phyloP scores from a whole-genome alignment of 2,113 vertebrate genomes.

The Tangachromis dhanisi region DNA sequence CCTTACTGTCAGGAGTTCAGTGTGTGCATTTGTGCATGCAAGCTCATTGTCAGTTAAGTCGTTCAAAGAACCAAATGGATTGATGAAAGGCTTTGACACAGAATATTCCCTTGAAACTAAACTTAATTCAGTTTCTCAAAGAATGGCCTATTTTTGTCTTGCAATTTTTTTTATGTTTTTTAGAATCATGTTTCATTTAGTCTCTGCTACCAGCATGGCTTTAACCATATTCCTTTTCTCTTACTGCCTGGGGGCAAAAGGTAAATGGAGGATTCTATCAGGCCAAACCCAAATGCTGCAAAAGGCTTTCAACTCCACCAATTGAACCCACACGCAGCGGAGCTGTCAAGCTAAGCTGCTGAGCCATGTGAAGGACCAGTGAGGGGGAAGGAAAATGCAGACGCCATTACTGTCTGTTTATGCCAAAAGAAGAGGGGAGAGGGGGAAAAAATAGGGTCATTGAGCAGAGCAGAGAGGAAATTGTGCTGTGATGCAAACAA shows the following conservation, averaged over 20 bases:
- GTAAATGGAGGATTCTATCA: slow-evolving; percentile 60
- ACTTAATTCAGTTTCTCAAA: not conserved
- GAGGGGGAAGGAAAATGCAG: slow-evolving; percentile 56
- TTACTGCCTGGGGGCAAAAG: slow-evolving; percentile 49
- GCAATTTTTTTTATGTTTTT: slow-evolving; percentile 23
- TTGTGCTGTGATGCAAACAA: slow-evolving; percentile 48
- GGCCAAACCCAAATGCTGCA: slow-evolving; percentile 43
- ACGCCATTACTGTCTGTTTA: slow-evolving; percentile 65
- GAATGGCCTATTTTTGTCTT: not conserved
- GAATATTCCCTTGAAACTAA: not conserved
- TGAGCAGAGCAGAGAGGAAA: slow-evolving; percentile 29
- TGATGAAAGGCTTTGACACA: not conserved
- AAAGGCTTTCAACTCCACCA: slow-evolving; percentile 66
- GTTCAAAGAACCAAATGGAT: not conserved
- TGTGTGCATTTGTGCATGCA: slow-evolving; percentile 16
- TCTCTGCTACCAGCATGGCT: slow-evolving; percentile 33
- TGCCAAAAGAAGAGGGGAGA: slow-evolving; percentile 30
- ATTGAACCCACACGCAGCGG: slow-evolving; percentile 51
- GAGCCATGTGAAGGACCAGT: slow-evolving; percentile 58
- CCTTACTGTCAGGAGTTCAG: not conserved
- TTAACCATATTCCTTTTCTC: slow-evolving; percentile 53
- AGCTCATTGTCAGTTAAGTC: not conserved
- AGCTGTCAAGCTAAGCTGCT: slow-evolving; percentile 61
- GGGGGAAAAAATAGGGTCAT: slow-evolving; percentile 25
- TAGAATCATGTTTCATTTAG: slow-evolving; percentile 59